phyloP scores from a whole-genome alignment of 37 sponge, comb jelly and placozoan genomes.

The Ianthella basta region DNA sequence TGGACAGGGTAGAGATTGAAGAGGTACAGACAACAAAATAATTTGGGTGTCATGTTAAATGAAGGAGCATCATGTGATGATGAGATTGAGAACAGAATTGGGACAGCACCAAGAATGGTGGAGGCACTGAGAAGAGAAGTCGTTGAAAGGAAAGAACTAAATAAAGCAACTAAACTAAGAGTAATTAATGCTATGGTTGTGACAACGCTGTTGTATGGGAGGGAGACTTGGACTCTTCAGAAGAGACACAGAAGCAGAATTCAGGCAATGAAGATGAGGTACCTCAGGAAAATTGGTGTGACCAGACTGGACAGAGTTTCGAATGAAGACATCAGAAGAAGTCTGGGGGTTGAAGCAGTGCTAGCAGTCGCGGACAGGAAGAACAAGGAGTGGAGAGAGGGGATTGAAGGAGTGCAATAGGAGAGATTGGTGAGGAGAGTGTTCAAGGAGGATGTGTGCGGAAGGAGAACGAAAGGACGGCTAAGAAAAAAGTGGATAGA shows the following conservation, averaged over 20 bases:
- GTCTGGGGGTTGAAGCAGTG: slow-evolving; percentile 14
- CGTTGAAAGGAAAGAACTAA: not conserved
- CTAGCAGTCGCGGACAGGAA: slow-evolving; percentile 8
- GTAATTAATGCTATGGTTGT: not conserved
- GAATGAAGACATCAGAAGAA: slow-evolving; percentile 2
- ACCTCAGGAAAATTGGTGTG: slow-evolving; percentile 9
- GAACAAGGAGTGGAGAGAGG: not conserved
- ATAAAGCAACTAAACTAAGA: not conserved
- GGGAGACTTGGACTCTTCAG: slow-evolving; percentile 5
- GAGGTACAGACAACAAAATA: not conserved
- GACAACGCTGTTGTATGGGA: not conserved
- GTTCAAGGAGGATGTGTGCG: too few species aligned
- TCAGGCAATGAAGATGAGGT: slow-evolving; percentile 6
- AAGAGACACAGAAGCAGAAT: slow-evolving; percentile 10
- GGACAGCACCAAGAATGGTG: not conserved
- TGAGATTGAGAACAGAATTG: slow-evolving; percentile 11
- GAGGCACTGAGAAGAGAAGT: not conserved
- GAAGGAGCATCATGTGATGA: not conserved
- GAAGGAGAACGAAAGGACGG: too few species aligned
- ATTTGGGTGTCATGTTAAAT: not conserved
- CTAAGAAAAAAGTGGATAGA: slow-evolving; percentile 2
- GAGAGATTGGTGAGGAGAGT: too few species aligned
- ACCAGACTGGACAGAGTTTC: slow-evolving; percentile 14
- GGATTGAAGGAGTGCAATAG: not conserved
- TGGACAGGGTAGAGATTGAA: slow-evolving; percentile 4